Percentiles rank a stretch among this genome's conserved stretches.
phyloP scores from a whole-genome alignment of 2,797 vertebrate species.

The Anas bahamensis region DNA sequence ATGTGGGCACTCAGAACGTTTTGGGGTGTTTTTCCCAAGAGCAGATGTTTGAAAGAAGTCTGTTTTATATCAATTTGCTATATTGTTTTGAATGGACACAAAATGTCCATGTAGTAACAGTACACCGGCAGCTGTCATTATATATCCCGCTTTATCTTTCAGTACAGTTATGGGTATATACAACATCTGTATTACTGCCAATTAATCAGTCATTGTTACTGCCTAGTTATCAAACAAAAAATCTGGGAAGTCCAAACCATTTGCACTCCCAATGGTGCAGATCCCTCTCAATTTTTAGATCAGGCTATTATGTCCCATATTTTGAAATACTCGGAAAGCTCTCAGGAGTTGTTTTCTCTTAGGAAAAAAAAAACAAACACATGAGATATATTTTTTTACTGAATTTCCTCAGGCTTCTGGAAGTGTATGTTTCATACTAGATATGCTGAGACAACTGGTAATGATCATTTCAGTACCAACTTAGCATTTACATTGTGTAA shows the following conservation, averaged over 20 bases:
- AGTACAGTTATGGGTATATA: neutral
- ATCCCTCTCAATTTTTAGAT: neutral
- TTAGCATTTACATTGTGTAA: neutral
- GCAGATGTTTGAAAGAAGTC: conserved; percentile 35
- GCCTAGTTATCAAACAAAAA: conserved; percentile 57
- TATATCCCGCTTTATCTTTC: conserved; percentile 18
- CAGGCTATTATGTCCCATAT: neutral
- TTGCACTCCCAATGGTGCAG: neutral
- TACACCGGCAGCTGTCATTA: conserved; percentile 22
- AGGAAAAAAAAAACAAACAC: neutral
- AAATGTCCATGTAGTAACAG: conserved; percentile 16
- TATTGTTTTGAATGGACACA: conserved; percentile 32
- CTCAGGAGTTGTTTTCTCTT: neutral
- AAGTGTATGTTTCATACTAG: neutral
- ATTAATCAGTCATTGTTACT: conserved; percentile 64
- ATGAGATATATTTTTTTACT: neutral
- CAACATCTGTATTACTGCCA: conserved; percentile 48
- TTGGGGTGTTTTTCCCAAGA: neutral
- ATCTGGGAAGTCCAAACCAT: conserved; percentile 57
- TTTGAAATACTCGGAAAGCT: neutral
- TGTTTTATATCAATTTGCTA: conserved; percentile 27
- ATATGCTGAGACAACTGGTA: neutral
- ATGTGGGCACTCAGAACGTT: neutral
- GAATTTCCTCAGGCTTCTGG: neutral
- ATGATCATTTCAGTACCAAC: neutral